A percentile compares a stretch with the other conserved stretches of the same genome.
These are phyloP conservation scores for Aporrectodea caliginosa DNA, from an alignment of 1,140 invertebrate genomes.

Conservation along the genomic window DNA sequence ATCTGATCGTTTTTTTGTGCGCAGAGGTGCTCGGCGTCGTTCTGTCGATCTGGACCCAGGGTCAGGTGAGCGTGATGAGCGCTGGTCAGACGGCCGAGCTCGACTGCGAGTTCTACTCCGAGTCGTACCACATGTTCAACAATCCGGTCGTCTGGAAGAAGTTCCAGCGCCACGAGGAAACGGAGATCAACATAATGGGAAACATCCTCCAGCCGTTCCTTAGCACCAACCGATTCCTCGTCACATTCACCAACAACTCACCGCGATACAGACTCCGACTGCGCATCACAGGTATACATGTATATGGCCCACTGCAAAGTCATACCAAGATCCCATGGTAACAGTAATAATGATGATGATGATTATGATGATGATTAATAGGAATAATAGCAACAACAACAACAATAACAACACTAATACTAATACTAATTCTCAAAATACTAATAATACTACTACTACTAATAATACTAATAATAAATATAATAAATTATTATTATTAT, in stretches of 20 bases:
- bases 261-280: slow-evolving; percentile 1
- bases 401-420: too few species aligned
- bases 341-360: too few species aligned
- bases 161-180: not conserved
- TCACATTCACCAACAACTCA: slow-evolving; percentile 17
- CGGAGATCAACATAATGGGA: slow-evolving; percentile 9
- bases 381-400: too few species aligned
- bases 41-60: not conserved
- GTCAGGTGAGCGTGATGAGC: not conserved
- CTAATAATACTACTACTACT: too few species aligned
- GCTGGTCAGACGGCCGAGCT: not conserved
- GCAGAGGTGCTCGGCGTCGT: not conserved
- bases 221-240: slow-evolving; percentile 8
- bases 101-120: slow-evolving; percentile 11
- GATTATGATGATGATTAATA: too few species aligned
- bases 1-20: too few species aligned
- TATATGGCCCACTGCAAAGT: too few species aligned
- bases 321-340: too few species aligned
- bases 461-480: too few species aligned
- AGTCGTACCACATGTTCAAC: slow-evolving; percentile 20
- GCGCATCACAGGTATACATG: slow-evolving; percentile 3
- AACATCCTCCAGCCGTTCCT: slow-evolving; percentile 10
- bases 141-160: slow-evolving; percentile 19
- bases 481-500: too few species aligned
- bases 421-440: too few species aligned